Evolutionary conservation across 2,888 invertebrate species (phyloP).

Genomic region (Brachylomia viminalis): DNA sequence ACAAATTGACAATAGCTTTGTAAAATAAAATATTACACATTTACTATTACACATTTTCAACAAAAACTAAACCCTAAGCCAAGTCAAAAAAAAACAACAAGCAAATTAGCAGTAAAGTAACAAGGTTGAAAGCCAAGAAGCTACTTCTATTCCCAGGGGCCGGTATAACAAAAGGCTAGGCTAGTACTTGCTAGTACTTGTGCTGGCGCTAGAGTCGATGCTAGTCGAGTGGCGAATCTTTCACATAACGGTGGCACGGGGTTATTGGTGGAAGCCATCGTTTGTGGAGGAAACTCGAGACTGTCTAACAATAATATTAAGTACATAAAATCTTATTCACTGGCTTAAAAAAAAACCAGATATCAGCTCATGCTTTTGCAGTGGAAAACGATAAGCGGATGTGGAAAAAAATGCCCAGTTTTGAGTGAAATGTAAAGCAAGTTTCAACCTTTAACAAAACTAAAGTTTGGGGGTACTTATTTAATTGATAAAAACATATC

Average conservation of each 20-base stretch:
- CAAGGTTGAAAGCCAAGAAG: constrained; percentile 22
- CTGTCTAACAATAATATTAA: not conserved
- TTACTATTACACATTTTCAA: not conserved
- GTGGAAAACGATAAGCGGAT: not conserved
- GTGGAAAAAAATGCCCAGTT: not conserved
- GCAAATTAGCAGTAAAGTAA: constrained; percentile 5
- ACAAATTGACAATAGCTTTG: not conserved
- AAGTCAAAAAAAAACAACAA: not conserved
- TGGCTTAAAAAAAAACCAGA: too few species aligned
- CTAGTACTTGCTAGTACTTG: constrained; percentile 47
- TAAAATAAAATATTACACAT: not conserved
- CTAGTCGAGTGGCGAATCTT: constrained; percentile 64
- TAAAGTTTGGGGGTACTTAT: not conserved
- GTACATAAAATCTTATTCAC: too few species aligned
- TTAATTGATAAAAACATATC: not conserved
- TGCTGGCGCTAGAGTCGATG: constrained; percentile 53
- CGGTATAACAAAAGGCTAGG: constrained; percentile 34
- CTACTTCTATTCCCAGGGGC: constrained; percentile 23
- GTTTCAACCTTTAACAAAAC: not conserved
- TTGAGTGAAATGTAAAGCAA: not conserved
- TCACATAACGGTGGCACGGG: constrained; percentile 66
- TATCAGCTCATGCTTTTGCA: not conserved
- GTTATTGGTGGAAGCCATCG: constrained; percentile 56
- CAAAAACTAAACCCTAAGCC: not conserved
- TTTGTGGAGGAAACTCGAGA: constrained; percentile 12